A percentile compares a stretch with the other conserved stretches of the same genome.
Evolutionary conservation across 2,888 invertebrate species (phyloP).

Genomic region (Oscheius sp.): DNA sequence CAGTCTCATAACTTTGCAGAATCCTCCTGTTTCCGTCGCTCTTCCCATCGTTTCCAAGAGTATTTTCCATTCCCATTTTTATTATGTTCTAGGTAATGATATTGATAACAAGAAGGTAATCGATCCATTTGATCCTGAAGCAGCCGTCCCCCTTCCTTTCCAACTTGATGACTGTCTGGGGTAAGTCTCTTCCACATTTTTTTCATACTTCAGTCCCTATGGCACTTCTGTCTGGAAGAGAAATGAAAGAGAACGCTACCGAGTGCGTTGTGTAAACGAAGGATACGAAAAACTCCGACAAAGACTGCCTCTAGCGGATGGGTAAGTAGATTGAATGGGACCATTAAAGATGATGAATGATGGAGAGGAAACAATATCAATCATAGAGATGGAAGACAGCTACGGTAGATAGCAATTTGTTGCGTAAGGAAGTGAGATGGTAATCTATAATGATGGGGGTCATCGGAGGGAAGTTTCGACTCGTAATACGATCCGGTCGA

Average conservation of each 20-base stretch:
- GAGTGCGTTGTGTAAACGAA: conserved; percentile 71
- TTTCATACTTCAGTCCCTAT: conserved; percentile 32
- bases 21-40: not conserved
- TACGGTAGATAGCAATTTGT: conserved; percentile 9
- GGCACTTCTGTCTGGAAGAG: conserved; percentile 70
- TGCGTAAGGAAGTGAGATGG: conserved; percentile 16
- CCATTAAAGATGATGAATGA: not conserved
- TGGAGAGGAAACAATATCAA: too few species aligned
- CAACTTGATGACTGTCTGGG: conserved; percentile 64
- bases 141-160: conserved; percentile 70
- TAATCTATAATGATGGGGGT: conserved; percentile 14
- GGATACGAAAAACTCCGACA: conserved; percentile 70
- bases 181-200: conserved; percentile 30
- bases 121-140: conserved; percentile 70
- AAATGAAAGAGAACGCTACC: conserved; percentile 71
- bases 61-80: not conserved
- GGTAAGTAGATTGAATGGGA: conserved; percentile 44
- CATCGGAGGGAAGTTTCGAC: too few species aligned
- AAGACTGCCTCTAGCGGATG: conserved; percentile 71
- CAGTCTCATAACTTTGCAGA: not conserved
- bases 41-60: not conserved
- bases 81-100: not conserved
- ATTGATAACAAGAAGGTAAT: conserved; percentile 8
- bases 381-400: too few species aligned
- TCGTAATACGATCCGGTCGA: too few species aligned